Evolutionary conservation across 2,888 invertebrate genomes (phyloP), one percentile per base, ranked within the genome.

Genomic region (Noctua comes): DNA sequence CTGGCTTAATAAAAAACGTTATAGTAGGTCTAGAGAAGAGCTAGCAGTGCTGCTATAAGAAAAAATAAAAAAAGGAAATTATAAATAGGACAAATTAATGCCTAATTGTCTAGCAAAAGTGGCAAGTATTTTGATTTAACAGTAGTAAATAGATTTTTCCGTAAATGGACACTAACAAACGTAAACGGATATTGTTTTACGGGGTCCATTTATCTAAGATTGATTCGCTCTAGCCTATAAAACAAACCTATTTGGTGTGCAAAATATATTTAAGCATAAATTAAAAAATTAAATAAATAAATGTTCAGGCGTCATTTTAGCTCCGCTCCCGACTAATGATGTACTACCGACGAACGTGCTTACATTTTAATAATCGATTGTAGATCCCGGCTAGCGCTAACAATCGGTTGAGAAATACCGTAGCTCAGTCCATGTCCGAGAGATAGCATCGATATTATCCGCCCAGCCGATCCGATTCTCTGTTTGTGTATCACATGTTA

Each of bases 331-430:
- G 77, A 87, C 92, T 93, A 94, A 94, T 93, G 93, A 94, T 92
- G 92, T 92, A 92, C 93, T 93, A 92, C 92, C 89, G 90, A 90
- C 88, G 92, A 91, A 91, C 91, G 90, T 92, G 93, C 91, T 94
- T 94, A 95, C 93, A 93, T 94, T 94, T 94, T 94, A 95, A 95
- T 95, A 94, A 95, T 94, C 93, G 92, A 93, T 93, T 93, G 93
- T 93, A 92, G 92, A 92, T 91, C 90, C 90, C 88, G 85, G 86
- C 87, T 83, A 88, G 87, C 80, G 86, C 87, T 90, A 92, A 93
- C 93, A 93, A 93, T 94, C 91, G 90, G 86, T 92, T 92, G 91
- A 91, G 92, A 92, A 93, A 94, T 92, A 91, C 91, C 88, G 83
- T 87, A 84, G 84, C 88, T 88, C 90, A 90, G 84, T 83, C 89